These are phyloP conservation scores for Poecilia gillii DNA, from an alignment of 2,797 vertebrate genomes.

Conservation along the genomic window DNA sequence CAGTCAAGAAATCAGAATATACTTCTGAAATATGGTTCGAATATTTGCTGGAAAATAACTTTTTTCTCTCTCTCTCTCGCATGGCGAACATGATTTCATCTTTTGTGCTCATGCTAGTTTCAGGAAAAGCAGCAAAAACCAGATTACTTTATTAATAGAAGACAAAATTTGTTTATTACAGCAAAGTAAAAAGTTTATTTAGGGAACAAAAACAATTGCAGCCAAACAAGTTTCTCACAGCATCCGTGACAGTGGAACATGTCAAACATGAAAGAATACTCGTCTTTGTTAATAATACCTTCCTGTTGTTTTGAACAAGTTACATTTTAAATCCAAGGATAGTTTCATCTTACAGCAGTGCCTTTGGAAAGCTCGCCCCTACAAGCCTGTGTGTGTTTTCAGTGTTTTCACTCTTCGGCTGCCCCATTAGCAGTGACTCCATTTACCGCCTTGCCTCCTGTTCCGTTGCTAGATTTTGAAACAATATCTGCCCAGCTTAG, in stretches of 20 bases:
- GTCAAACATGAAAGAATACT: constrained; percentile 38
- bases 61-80: neutral
- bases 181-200: constrained; percentile 71
- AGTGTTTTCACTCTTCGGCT: constrained; percentile 54
- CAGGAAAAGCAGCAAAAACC: neutral
- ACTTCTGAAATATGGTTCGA: neutral
- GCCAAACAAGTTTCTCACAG: constrained; percentile 42
- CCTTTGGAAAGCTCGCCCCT: constrained; percentile 20
- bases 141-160: neutral
- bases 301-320: constrained; percentile 32
- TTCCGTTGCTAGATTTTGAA: constrained; percentile 53
- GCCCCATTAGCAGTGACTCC: constrained; percentile 44
- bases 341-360: constrained; percentile 56
- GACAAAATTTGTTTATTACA: constrained; percentile 10
- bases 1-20: neutral
- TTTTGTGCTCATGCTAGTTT: neutral
- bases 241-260: constrained; percentile 29
- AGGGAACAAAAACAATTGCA: constrained; percentile 10
- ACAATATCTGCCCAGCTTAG: constrained; percentile 67
- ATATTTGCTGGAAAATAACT: neutral
- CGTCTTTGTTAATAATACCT: constrained; percentile 22
- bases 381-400: constrained; percentile 35
- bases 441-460: constrained; percentile 40
- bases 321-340: constrained; percentile 24
- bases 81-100: neutral